Conservation (phyloP, 2,113 vertebrate genomes). For the Vireo altiloquus region DNA sequence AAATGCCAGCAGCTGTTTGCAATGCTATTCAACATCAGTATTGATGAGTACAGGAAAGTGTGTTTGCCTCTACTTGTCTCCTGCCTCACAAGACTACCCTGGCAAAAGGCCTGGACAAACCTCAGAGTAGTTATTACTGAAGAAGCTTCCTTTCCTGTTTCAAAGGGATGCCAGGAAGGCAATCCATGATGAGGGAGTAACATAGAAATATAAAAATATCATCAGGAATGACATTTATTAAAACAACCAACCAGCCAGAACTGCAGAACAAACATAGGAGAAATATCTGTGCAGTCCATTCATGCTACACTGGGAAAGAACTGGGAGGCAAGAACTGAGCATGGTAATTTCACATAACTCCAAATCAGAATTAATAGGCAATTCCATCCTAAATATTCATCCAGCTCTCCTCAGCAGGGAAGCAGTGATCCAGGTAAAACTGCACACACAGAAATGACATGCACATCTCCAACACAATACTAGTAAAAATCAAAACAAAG, state of each 20-base stretch:
- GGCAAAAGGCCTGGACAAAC: background rate
- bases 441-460: background rate
- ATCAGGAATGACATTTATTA: background rate
- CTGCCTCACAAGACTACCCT: background rate
- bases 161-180: background rate
- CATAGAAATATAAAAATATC: background rate
- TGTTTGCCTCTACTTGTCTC: background rate
- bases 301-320: background rate
- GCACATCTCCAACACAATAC: background rate
- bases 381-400: background rate
- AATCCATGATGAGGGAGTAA: background rate
- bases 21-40: background rate
- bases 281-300: background rate
- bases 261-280: background rate
- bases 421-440: background rate
- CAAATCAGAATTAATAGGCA: background rate
- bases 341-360: background rate
- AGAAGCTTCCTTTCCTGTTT: background rate
- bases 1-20: background rate
- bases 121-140: background rate
- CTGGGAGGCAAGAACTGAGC: background rate
- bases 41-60: background rate
- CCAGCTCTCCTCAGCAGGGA: background rate
- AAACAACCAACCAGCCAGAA: background rate
- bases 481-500: background rate